Base-by-base conservation (phyloP, 2,113 vertebrate genomes). In the Sterrhoptilus dennistouni region DNA sequence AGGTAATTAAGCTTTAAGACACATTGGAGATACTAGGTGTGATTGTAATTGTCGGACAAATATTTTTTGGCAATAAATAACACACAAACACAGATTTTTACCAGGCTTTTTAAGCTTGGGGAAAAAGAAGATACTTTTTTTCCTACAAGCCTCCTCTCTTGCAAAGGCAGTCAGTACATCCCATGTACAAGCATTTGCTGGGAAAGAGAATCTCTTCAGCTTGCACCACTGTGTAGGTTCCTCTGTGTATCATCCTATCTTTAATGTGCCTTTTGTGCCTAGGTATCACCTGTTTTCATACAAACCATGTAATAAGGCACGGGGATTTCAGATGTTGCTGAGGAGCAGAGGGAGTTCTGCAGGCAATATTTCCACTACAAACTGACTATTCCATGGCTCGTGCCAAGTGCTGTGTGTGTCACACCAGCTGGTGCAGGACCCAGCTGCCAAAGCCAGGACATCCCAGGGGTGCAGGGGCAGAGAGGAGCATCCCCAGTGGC, bases 331-430 rank as follows among this genome's bases (percentile, higher is more conserved):
- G 54, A 12, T 31, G 31, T 5, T 53, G 31, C 63, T 80, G 78
- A 72, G 75, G 60, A 45, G 50, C 23, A 42, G 33, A 68, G 24
- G 28, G 57, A 76, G 63, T 35, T 56, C 68, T 87, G 68, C 63
- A 59, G 49, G 40, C 33, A 82, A 27, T 11, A 22, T 74, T 78
- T 74, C 56, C 42, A 23, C 47, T 22, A 35, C 90, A 65, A 64
- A 52, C 33, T 1, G 2, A 31, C 22, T 36, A 2, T 63, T 63
- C 57, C 44, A 5, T 2, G 4, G 59, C 44, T 66, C 1, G 0
- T 5, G 2, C 59, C 83, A 52, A 44, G 38, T 7, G 49, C 33
- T 35, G 17, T 13, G 27, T 6, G 3, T 11, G 17, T 27, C 36
- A 82, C 33, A 54, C 33, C 54, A 56, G 53, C 14, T 0, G 0